Evolutionary conservation across 2,888 invertebrate genomes (phyloP), one percentile per base, ranked within the genome.

Genomic region (Glaucopsyche alexis): DNA sequence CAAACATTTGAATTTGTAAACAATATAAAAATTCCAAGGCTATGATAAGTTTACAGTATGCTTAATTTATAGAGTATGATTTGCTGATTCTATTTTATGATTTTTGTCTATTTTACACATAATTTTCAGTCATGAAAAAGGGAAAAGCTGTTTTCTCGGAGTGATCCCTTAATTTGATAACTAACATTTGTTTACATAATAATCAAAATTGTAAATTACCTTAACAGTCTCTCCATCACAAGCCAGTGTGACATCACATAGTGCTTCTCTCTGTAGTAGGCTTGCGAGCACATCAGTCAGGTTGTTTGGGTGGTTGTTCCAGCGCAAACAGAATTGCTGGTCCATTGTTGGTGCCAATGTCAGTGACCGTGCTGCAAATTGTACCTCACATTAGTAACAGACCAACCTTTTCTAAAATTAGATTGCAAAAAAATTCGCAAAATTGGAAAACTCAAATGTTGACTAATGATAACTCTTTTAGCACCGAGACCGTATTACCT

Each of bases 291-390:
- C 97, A 93, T 97, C 97, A 87, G 97, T 97, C 92, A 98, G 94
- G 94, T 97, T 97, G 93, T 94, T 96, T 87, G 96, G 97, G 94
- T 97, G 97, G 94, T 97, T 98, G 95, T 97, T 97, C 97, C 97
- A 98, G 94, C 97, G 96, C 90, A 98, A 95, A 94, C 97, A 97
- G 94, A 97, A 98, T 94, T 97, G 97, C 93, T 96, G 96, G 94
- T 96, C 94, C 95, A 95, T 95, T 88, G 93, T 94, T 83, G 92
- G 90, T 88, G 92, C 89, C 90, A 91, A 85, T 91, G 93, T 93
- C 93, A 93, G 90, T 92, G 93, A 89, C 88, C 92, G 93, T 90
- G 91, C 93, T 93, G 91, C 81, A 91, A 90, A 77, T 75, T 83
- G 77, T 83, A 82, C 82, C 82, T 81, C 84, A 83, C 81, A 83